Conservation (phyloP, 1,140 invertebrate species). For the Lasioglossum albipes region DNA sequence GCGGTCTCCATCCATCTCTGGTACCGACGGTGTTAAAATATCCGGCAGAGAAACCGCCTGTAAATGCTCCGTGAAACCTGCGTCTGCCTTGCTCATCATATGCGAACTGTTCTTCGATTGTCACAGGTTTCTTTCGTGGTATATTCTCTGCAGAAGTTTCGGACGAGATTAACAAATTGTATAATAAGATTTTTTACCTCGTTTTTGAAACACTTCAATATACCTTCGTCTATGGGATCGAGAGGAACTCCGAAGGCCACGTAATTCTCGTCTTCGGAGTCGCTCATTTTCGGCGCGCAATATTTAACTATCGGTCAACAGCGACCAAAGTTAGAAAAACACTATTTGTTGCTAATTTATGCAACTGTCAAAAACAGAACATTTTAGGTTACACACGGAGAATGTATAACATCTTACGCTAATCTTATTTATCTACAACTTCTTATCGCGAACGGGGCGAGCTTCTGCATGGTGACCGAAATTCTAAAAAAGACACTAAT, state of each 20-base stretch:
- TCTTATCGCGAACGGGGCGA: background rate
- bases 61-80: slow-evolving; percentile 99
- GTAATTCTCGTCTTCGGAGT: slow-evolving; percentile 82
- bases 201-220: slow-evolving; percentile 35
- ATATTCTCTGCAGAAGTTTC: slow-evolving; percentile 84
- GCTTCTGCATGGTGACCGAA: background rate
- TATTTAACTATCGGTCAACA: background rate
- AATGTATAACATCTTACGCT: background rate
- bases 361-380: slow-evolving; percentile 9
- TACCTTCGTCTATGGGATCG: slow-evolving; percentile 90
- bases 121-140: slow-evolving; percentile 89
- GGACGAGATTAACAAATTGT: slow-evolving; percentile 23
- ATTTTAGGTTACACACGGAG: slow-evolving; percentile 12
- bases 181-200: background rate
- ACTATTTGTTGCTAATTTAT: background rate
- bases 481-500: background rate
- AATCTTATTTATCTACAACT: background rate
- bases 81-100: slow-evolving; percentile 93
- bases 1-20: slow-evolving; percentile 96
- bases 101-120: slow-evolving; percentile 94
- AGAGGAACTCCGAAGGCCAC: slow-evolving; percentile 88
- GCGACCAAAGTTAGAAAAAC: background rate
- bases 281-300: slow-evolving; percentile 65
- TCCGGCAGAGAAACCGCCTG: slow-evolving; percentile 98
- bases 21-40: slow-evolving; percentile 98